These are phyloP conservation scores for Parauchenoglanis punctatus DNA, from an alignment of 2,797 vertebrate genomes.

Conservation along the genomic window DNA sequence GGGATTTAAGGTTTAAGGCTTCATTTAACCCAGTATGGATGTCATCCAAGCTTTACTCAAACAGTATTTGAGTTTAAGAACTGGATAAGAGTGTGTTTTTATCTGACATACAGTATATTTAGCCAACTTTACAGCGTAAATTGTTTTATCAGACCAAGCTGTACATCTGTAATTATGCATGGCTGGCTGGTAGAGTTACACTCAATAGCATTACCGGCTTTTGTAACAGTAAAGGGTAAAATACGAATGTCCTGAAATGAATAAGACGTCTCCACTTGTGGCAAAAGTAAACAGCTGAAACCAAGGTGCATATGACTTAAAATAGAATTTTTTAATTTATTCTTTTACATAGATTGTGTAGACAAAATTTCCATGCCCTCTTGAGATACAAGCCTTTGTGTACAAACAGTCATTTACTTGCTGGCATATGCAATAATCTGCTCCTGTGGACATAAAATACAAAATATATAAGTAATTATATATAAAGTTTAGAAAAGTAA, in stretches of 20 bases:
- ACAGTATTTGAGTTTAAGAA: background rate
- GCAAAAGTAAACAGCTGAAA: background rate
- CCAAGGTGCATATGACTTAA: conserved; percentile 54
- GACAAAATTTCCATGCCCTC: conserved; percentile 56
- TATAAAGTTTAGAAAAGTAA: background rate
- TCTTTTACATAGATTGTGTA: conserved; percentile 63
- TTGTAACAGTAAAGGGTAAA: background rate
- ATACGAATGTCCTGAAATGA: background rate
- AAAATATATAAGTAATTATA: conserved; percentile 44
- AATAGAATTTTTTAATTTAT: conserved; percentile 74
- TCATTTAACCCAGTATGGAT: background rate
- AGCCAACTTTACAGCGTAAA: background rate
- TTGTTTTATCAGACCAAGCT: background rate
- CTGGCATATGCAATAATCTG: conserved; percentile 94
- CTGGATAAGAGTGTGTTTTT: background rate
- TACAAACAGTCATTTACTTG: conserved; percentile 75
- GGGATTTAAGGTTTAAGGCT: background rate
- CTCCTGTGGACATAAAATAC: conserved; percentile 79
- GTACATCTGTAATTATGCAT: background rate
- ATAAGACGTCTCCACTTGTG: background rate
- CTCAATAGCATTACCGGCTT: background rate
- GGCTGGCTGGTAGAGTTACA: background rate
- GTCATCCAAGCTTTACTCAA: background rate
- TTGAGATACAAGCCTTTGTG: conserved; percentile 20
- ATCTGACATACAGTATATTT: background rate